These are phyloP conservation scores for Gymnopithys bicolor DNA, from an alignment of 2,797 vertebrate genomes.

Conservation along the genomic window DNA sequence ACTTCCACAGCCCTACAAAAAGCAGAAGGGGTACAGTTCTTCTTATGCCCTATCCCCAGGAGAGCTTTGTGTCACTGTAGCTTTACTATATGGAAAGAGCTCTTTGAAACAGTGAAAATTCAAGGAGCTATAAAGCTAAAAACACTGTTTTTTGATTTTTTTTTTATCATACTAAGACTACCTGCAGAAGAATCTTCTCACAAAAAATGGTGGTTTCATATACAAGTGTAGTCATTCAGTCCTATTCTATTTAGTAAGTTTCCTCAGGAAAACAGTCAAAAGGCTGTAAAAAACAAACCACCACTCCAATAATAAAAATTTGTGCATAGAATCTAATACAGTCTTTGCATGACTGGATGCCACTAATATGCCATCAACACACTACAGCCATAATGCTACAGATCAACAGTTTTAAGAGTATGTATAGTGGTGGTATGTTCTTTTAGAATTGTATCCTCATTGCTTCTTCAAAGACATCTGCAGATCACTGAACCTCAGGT, in stretches of 20 bases:
- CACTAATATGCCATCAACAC: constrained; percentile 50
- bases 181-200: constrained; percentile 32
- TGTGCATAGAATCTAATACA: constrained; percentile 69
- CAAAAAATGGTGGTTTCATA: constrained; percentile 58
- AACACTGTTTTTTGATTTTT: neutral
- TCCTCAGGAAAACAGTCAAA: constrained; percentile 60
- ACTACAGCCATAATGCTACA: constrained; percentile 65
- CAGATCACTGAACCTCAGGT: constrained; percentile 42
- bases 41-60: constrained; percentile 15
- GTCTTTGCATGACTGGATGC: constrained; percentile 58
- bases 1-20: constrained; percentile 2
- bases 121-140: constrained; percentile 61
- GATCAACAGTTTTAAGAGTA: constrained; percentile 51
- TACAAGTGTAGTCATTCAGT: constrained; percentile 28
- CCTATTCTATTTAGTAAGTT: constrained; percentile 50
- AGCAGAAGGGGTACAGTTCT: constrained; percentile 35
- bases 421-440: constrained; percentile 10
- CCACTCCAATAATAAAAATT: constrained; percentile 53
- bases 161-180: constrained; percentile 48
- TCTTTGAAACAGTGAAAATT: constrained; percentile 61
- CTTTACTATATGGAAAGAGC: constrained; percentile 34
- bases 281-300: constrained; percentile 56
- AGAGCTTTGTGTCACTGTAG: constrained; percentile 41
- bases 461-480: constrained; percentile 62
- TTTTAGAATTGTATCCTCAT: constrained; percentile 60